phyloP scores from a whole-genome alignment of 2,113 vertebrate species.

The Morone chrysops region DNA sequence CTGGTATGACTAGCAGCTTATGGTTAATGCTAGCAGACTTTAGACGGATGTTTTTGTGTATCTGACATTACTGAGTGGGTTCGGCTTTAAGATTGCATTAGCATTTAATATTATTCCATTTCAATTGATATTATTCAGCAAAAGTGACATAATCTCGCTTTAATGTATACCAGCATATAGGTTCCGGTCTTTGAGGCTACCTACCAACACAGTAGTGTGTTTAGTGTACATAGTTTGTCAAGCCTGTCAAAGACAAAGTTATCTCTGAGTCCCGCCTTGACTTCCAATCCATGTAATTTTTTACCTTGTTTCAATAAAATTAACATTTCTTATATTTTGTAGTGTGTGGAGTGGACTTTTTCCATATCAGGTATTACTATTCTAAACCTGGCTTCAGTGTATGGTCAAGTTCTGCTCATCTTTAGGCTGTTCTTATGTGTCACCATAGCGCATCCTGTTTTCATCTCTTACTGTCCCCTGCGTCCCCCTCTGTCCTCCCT shows the following conservation, averaged over 20 bases:
- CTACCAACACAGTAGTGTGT: neutral
- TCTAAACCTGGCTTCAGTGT: neutral
- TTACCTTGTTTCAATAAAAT: constrained; percentile 64
- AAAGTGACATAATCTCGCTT: neutral
- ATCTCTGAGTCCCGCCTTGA: neutral
- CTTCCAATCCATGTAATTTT: constrained; percentile 22
- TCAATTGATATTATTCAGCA: neutral
- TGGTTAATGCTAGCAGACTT: neutral
- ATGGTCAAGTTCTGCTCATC: neutral
- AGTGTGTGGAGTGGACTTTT: neutral
- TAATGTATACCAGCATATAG: neutral
- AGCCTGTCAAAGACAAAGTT: neutral
- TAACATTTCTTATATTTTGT: constrained; percentile 29
- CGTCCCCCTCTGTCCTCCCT: too few species aligned
- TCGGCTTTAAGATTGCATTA: neutral
- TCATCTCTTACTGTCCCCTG: too few species aligned
- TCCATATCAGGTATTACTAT: neutral
- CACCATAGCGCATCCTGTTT: too few species aligned
- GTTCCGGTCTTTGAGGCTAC: constrained; percentile 7
- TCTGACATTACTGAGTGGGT: neutral
- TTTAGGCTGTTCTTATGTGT: neutral
- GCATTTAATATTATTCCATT: neutral
- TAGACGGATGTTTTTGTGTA: neutral
- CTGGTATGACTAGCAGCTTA: neutral
- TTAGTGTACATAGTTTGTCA: constrained; percentile 55